Evolutionary conservation across 1,140 invertebrate genomes (phyloP), one percentile per base, ranked within the genome.

Genomic region (Ericerus pela): DNA sequence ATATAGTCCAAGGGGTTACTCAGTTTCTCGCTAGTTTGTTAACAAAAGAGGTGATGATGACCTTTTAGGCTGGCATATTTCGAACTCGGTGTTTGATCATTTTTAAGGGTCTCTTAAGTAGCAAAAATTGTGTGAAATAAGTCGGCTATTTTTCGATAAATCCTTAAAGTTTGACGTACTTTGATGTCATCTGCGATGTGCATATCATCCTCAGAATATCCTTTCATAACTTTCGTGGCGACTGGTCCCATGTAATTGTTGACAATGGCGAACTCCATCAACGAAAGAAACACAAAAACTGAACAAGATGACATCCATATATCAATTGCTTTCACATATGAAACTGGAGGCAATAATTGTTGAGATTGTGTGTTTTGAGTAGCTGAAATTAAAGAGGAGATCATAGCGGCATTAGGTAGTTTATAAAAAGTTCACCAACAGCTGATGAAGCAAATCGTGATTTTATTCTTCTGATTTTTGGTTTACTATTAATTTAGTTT

Each of bases 241-340:
- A 86, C 77, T 0, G 84, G 84, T 0, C 87, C 87, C 84, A 91
- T 89, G 68, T 87, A 89, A 68, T 89, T 88, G 67, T 93, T 93
- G 22, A 92, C 88, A 1, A 93, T 79, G 1, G 88, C 88, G 66
- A 90, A 93, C 71, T 93, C 88, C 79, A 93, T 89, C 1, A 93
- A 71, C 0, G 87, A 90, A n/a, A 89, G 75, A 68, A 93, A 93
- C 2, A 92, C 88, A 67, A 92, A 92, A 18, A 91, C 84, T 18
- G 88, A 90, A 68, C 88, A 91, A 5, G 85, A 88, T 0, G 86
- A 89, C 87, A 92, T 91, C 85, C 88, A 93, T 0, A 92, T 81
- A 68, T 93, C 88, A 56, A 93, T 90, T 0, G 88, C 88, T 70
- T 92, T 91, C 0, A 91, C 86, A 68, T 90, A 90, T 0, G 85